Conservation (phyloP, 2,113 vertebrate genomes). For the Haliaeetus leucogaster region DNA sequence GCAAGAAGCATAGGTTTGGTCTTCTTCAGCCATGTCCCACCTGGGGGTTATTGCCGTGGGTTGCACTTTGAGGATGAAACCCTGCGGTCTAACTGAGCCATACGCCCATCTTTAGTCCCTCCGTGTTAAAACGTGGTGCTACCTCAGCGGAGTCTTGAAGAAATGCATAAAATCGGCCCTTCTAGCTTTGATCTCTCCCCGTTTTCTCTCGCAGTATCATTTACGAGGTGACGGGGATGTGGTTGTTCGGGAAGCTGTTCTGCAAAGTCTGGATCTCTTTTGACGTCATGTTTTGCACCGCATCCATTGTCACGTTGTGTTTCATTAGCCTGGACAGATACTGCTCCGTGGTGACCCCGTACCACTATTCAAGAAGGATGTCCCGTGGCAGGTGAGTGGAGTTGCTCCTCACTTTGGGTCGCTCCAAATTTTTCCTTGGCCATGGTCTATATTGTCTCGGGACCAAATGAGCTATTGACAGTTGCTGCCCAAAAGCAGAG, state of each 20-base stretch:
- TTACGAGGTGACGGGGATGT: slow-evolving; percentile 72
- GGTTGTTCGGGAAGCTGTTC: slow-evolving; percentile 71
- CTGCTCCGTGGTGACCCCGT: slow-evolving; percentile 70
- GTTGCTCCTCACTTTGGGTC: not conserved
- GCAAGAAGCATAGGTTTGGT: not conserved
- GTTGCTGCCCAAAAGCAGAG: not conserved
- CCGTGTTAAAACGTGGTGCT: accelerated
- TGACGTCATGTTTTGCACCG: slow-evolving; percentile 75
- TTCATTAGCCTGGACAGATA: slow-evolving; percentile 76
- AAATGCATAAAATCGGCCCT: not conserved
- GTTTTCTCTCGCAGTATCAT: slow-evolving; percentile 46
- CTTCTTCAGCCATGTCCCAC: not conserved
- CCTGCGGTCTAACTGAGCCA: not conserved
- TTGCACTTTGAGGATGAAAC: not conserved
- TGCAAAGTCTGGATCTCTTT: slow-evolving; percentile 78
- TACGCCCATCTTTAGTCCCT: not conserved
- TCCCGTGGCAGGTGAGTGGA: slow-evolving; percentile 69
- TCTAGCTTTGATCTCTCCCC: not conserved
- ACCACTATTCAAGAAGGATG: slow-evolving; percentile 71
- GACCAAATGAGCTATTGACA: not conserved
- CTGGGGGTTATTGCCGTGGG: not conserved
- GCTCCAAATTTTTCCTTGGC: not conserved
- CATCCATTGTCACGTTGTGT: slow-evolving; percentile 71
- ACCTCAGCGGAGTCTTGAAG: not conserved
- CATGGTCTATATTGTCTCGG: accelerated